Evolutionary conservation across 2,797 vertebrate genomes (phyloP).

Genomic region (Muscicapa striata): DNA sequence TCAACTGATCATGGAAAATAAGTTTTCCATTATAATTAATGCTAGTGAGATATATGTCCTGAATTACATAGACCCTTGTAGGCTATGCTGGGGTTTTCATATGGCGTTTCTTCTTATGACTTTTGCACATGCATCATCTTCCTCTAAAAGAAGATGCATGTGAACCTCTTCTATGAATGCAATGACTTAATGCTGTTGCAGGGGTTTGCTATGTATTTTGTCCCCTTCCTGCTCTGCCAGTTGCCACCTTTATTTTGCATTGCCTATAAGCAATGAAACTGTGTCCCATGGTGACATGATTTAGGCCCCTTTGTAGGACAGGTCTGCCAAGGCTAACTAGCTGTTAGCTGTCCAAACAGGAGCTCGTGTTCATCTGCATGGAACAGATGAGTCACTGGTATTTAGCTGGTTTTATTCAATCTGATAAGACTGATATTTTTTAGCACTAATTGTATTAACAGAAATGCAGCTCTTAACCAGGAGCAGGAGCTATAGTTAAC

Average conservation of each 20-base stretch:
- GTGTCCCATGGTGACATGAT: not conserved
- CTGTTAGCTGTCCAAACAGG: not conserved
- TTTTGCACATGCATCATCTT: not conserved
- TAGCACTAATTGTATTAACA: not conserved
- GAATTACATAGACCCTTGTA: not conserved
- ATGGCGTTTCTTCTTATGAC: not conserved
- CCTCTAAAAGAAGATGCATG: not conserved
- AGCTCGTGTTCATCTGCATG: not conserved
- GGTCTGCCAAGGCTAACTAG: not conserved
- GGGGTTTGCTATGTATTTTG: not conserved
- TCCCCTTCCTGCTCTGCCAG: not conserved
- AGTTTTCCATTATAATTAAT: not conserved
- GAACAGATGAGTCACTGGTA: not conserved
- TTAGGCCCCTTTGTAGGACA: not conserved
- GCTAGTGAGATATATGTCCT: not conserved
- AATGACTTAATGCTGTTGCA: not conserved
- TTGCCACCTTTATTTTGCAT: not conserved
- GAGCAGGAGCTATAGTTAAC: not conserved
- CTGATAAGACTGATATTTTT: not conserved
- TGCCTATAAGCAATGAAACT: not conserved
- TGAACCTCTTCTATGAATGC: not conserved
- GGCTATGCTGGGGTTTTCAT: not conserved
- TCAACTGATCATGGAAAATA: not conserved
- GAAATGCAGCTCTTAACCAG: not conserved
- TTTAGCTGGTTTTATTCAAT: conserved; percentile 4